A percentile compares a stretch with the other conserved stretches of the same genome.
Conservation (phyloP, 2,888 invertebrate species). For the Cephus pulcher region DNA sequence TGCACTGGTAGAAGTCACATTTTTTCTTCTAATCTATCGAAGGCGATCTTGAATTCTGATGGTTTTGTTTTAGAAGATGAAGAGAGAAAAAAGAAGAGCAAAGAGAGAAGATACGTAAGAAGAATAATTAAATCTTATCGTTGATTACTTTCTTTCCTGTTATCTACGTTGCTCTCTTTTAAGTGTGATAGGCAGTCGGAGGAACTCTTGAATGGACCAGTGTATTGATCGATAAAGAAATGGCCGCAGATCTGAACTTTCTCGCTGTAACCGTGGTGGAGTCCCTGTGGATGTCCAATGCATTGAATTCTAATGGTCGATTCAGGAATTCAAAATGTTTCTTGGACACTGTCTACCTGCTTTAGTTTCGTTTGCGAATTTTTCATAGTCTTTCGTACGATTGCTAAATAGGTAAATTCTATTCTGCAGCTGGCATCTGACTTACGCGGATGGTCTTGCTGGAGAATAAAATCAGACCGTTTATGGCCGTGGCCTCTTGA, state of each 20-base stretch:
- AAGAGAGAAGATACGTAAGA: background rate
- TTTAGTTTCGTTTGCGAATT: background rate
- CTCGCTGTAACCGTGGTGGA: background rate
- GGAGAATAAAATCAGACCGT: background rate
- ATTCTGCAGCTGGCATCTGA: background rate
- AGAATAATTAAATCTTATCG: background rate
- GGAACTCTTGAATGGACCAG: background rate
- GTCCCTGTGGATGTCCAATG: background rate
- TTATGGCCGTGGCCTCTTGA: background rate
- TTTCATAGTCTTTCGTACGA: background rate
- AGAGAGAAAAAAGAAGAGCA: background rate
- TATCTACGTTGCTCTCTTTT: background rate
- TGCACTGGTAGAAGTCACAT: background rate
- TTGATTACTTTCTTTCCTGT: background rate
- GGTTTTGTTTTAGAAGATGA: background rate
- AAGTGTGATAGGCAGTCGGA: too few relatives aligned
- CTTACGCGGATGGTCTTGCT: background rate
- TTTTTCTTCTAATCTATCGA: too few relatives aligned
- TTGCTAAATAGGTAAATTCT: background rate
- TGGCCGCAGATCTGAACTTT: background rate
- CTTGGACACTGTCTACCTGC: background rate
- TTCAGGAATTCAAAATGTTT: too few relatives aligned
- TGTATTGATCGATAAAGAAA: background rate
- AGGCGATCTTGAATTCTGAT: too few relatives aligned
- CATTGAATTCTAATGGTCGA: background rate